phyloP scores from a whole-genome alignment of 1,140 invertebrate species.

The Maniola jurtina region DNA sequence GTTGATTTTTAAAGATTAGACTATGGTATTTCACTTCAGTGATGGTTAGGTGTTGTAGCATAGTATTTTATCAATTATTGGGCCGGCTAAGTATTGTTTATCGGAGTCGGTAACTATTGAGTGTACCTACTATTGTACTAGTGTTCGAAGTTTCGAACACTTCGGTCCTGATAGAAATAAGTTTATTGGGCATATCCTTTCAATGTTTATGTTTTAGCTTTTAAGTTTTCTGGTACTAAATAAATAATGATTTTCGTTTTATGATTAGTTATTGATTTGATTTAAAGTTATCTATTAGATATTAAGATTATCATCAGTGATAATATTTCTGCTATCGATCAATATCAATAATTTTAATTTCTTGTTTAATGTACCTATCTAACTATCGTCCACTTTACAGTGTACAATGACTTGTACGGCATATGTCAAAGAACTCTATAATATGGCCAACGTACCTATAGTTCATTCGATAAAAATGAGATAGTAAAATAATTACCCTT shows the following conservation, averaged over 20 bases:
- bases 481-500: background rate
- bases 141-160: too few relatives aligned
- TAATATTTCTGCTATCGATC: constrained; percentile 19
- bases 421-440: constrained; percentile 12
- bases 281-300: constrained; percentile 9
- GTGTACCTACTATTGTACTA: too few relatives aligned
- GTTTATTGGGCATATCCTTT: too few relatives aligned
- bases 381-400: constrained; percentile 14
- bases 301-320: constrained; percentile 12
- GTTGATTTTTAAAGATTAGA: constrained; percentile 24
- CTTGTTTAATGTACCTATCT: constrained; percentile 7
- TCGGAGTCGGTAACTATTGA: too few relatives aligned
- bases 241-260: constrained; percentile 6
- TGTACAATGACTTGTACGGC: constrained; percentile 10
- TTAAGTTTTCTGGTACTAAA: too few relatives aligned
- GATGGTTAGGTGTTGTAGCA: too few relatives aligned
- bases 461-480: constrained; percentile 13
- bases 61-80: too few relatives aligned
- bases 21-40: background rate
- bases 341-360: constrained; percentile 13
- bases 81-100: too few relatives aligned
- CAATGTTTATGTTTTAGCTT: too few relatives aligned
- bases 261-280: constrained; percentile 1
- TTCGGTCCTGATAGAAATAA: too few relatives aligned
- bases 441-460: constrained; percentile 17